phyloP scores from a whole-genome alignment of 1,140 invertebrate genomes.

The Drosophila erecta region DNA sequence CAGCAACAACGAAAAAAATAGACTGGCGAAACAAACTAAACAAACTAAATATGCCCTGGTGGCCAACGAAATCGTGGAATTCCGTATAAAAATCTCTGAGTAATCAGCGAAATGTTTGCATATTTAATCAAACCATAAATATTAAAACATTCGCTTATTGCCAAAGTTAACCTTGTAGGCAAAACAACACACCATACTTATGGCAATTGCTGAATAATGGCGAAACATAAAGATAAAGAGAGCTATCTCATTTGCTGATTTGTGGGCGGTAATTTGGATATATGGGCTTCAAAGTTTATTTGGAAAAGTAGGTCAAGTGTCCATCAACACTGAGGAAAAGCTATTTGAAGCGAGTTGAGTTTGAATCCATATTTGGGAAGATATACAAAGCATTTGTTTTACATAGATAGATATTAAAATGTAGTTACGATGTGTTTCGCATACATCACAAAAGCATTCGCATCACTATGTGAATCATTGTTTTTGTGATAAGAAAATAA shows the following conservation, averaged over 20 bases:
- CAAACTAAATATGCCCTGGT: conserved; percentile 54
- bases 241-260: conserved; percentile 44
- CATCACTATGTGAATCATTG: conserved; percentile 7
- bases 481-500: background rate
- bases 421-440: no score
- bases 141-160: conserved; percentile 42
- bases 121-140: conserved; percentile 61
- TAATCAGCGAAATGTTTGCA: conserved; percentile 59
- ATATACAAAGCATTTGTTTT: background rate
- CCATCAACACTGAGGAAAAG: conserved; percentile 11
- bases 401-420: background rate
- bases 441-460: background rate
- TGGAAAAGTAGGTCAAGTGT: conserved; percentile 45
- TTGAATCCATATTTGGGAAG: background rate
- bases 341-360: background rate
- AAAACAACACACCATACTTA: conserved; percentile 32
- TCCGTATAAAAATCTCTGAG: conserved; percentile 41
- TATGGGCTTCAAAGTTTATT: conserved; percentile 15
- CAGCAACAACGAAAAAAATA: background rate
- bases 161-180: conserved; percentile 60
- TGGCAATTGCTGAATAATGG: conserved; percentile 57
- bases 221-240: conserved; percentile 30
- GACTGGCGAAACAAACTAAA: conserved; percentile 19
- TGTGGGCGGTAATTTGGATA: conserved; percentile 34
- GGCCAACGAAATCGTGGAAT: conserved; percentile 51